These are phyloP conservation scores for Hippoglossus hippoglossus DNA, from an alignment of 2,797 vertebrate species.

Conservation along the genomic window DNA sequence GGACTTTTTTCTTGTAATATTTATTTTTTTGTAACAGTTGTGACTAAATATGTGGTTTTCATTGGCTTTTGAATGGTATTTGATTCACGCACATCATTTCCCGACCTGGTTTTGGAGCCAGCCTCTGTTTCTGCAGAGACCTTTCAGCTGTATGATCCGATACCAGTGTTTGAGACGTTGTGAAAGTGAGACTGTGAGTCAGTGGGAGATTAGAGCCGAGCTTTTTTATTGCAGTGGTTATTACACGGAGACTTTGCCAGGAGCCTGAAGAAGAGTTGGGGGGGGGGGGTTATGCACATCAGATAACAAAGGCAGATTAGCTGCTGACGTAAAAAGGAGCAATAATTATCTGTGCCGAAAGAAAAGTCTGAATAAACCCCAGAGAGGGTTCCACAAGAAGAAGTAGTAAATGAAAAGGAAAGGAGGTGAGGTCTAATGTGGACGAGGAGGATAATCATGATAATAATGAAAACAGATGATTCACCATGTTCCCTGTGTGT, in stretches of 20 bases:
- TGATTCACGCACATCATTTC: no score
- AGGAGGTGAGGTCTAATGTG: background rate
- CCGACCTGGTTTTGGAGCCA: no score
- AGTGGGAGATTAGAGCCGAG: background rate
- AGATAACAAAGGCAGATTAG: conserved; percentile 3
- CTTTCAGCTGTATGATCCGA: background rate
- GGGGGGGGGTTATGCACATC: background rate
- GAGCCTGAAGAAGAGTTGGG: background rate
- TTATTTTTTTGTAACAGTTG: no score
- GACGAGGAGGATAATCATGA: no score
- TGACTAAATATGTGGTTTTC: no score
- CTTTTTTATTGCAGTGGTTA: conserved; percentile 9
- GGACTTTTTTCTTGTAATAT: no score
- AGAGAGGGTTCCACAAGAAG: conserved; percentile 11
- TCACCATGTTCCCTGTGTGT: no score
- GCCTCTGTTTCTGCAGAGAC: no score
- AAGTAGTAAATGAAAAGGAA: conserved; percentile 38
- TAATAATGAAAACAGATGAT: no score
- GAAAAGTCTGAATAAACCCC: conserved; percentile 14
- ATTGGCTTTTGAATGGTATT: no score
- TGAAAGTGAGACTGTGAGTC: conserved; percentile 12
- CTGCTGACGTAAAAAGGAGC: conserved; percentile 56
- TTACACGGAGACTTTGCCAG: background rate
- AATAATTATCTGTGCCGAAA: conserved; percentile 43
- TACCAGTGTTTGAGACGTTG: background rate